Evolutionary conservation across 2,888 invertebrate genomes (phyloP), one percentile per base, ranked within the genome.

Genomic region (Selenia dentaria): DNA sequence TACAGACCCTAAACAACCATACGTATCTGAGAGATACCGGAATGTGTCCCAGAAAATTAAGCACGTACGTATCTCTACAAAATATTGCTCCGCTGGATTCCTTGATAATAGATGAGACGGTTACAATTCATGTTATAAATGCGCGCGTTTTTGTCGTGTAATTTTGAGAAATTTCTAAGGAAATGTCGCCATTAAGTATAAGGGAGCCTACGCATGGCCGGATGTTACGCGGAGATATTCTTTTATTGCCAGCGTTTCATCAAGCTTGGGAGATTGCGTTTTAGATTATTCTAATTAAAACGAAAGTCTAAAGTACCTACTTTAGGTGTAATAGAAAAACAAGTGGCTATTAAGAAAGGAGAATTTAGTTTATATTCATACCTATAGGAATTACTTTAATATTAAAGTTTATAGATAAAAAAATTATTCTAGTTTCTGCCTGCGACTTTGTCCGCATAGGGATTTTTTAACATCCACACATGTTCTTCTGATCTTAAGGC

Each of bases 21-120:
- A n/a, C n/a, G n/a, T n/a, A n/a, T n/a, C n/a, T n/a, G n/a, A n/a
- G n/a, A n/a, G n/a, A n/a, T n/a, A 16, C 3, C 11, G 20, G 24
- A 24, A 31, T 16, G 43, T 52, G 39, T 45, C 42, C 25, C 41
- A 54, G 67, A 63, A 68, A 68, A 67, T 67, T 54, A 66, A 59
- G 57, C 52, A 41, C 54, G 51, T 22, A 22, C 6, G 8, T 62
- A 61, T 57, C 51, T 58, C 40, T 27, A 45, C 48, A 37, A 43
- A 57, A 54, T 60, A 59, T 64, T 54, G 57, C 59, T 45, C 45
- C 45, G 18, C 20, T 12, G 46, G 43, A 50, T 50, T 49, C 34
- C 42, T 35, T 37, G 36, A 52, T 51, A 58, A 62, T 50, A 43
- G 57, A 65, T 69, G 60, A 51, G 51, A 50, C 52, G 29, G 52